Conservation (phyloP, 2,113 vertebrate species). For the Dissostichus mawsoni region DNA sequence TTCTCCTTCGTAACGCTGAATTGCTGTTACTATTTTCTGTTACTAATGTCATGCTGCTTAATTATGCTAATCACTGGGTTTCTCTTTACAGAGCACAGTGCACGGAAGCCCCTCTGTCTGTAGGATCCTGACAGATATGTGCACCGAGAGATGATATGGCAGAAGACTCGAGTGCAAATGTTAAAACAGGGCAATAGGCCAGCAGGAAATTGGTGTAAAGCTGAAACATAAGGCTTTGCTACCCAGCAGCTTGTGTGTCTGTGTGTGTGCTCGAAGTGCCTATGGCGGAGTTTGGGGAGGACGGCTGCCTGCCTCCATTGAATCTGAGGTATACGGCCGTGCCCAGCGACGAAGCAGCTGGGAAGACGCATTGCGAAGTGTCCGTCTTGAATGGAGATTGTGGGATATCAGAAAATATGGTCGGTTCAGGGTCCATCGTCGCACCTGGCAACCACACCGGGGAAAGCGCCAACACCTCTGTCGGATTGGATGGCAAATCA, state of each 20-base stretch:
- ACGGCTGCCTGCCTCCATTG: slow-evolving; percentile 72
- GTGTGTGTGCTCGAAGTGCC: slow-evolving; percentile 59
- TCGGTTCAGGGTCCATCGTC: slow-evolving; percentile 69
- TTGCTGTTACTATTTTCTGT: neutral
- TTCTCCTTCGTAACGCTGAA: neutral
- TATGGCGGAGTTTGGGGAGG: slow-evolving; percentile 84
- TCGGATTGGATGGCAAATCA: slow-evolving; percentile 83
- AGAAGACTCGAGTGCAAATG: slow-evolving; percentile 42
- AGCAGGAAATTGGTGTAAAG: slow-evolving; percentile 56
- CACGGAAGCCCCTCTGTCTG: slow-evolving; percentile 27
- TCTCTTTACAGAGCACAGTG: slow-evolving; percentile 59
- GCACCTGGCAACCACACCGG: slow-evolving; percentile 81
- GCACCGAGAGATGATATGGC: slow-evolving; percentile 55
- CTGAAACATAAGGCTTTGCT: slow-evolving; percentile 54
- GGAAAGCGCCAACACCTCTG: slow-evolving; percentile 78
- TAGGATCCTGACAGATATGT: slow-evolving; percentile 40
- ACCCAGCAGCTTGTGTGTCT: slow-evolving; percentile 21
- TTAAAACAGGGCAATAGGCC: slow-evolving; percentile 48
- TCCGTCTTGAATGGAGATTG: slow-evolving; percentile 89
- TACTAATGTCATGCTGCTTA: slow-evolving; percentile 16
- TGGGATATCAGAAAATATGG: slow-evolving; percentile 85
- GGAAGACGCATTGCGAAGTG: slow-evolving; percentile 83
- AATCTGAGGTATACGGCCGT: slow-evolving; percentile 63
- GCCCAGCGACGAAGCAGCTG: slow-evolving; percentile 74
- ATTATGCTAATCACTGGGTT: slow-evolving; percentile 40